Percentiles rank a stretch among this genome's conserved stretches.
Evolutionary conservation across 2,888 invertebrate genomes (phyloP).

Genomic region (Oligia fasciuncula): DNA sequence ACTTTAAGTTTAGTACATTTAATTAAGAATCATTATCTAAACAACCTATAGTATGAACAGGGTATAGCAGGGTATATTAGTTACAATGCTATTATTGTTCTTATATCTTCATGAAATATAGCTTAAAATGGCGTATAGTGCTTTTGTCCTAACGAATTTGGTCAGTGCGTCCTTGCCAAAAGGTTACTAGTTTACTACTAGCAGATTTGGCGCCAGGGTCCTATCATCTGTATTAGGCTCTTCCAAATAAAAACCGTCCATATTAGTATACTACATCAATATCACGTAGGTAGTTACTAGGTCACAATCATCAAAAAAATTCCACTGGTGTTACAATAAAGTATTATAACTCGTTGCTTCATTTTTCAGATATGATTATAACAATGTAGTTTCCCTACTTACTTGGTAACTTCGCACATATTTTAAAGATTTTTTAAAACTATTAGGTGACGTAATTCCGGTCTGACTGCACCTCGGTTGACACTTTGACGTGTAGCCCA

Average conservation of each 20-base stretch:
- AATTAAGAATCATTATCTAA: neutral
- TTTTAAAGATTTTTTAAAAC: too few species aligned
- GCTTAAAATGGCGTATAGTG: neutral
- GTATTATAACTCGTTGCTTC: too few species aligned
- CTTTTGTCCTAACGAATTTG: neutral
- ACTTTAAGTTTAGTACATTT: neutral
- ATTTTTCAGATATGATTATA: too few species aligned
- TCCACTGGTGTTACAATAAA: neutral
- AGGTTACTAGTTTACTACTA: slow-evolving; percentile 24
- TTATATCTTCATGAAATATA: neutral
- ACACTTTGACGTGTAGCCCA: too few species aligned
- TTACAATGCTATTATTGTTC: slow-evolving; percentile 16
- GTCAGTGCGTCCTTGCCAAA: slow-evolving; percentile 2
- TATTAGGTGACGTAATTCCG: too few species aligned
- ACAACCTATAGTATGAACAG: neutral
- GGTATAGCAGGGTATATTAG: neutral
- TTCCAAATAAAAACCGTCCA: slow-evolving; percentile 1
- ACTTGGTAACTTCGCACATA: too few species aligned
- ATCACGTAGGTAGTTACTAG: neutral
- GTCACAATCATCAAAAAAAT: neutral
- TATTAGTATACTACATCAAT: neutral
- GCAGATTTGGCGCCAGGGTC: slow-evolving; percentile 17
- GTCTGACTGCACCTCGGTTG: too few species aligned
- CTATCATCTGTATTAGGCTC: slow-evolving; percentile 1
- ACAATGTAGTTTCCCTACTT: too few species aligned